Conservation (phyloP, 2,797 vertebrate genomes). For the Centroberyx gerrardi region DNA sequence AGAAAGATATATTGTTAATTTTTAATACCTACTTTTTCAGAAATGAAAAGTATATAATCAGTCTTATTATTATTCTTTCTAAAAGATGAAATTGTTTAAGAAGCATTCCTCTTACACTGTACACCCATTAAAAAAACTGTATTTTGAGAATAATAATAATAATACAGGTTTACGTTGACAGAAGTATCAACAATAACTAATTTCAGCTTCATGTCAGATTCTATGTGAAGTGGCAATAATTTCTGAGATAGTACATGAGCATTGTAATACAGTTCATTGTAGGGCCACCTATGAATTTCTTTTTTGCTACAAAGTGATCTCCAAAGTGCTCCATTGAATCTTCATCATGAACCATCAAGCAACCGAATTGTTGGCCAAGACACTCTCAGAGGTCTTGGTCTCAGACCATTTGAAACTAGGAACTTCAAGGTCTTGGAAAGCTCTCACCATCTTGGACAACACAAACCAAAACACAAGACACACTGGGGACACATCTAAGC, state of each 20-base stretch:
- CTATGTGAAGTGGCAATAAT: not conserved
- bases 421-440: constrained; percentile 36
- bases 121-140: too few relatives aligned
- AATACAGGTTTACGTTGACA: too few relatives aligned
- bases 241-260: not conserved
- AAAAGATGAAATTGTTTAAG: too few relatives aligned
- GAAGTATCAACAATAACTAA: too few relatives aligned
- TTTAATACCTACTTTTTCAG: too few relatives aligned
- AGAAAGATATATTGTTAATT: too few relatives aligned
- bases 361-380: constrained; percentile 12
- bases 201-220: not conserved
- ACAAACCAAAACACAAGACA: constrained; percentile 31
- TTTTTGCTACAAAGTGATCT: not conserved
- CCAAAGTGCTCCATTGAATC: not conserved
- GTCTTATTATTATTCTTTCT: too few relatives aligned
- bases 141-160: too few relatives aligned
- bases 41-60: too few relatives aligned
- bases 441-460: constrained; percentile 34
- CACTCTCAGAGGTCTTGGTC: constrained; percentile 27
- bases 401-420: constrained; percentile 42
- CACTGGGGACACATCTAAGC: constrained; percentile 36
- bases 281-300: not conserved
- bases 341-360: constrained; percentile 18
- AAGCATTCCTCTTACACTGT: too few relatives aligned
- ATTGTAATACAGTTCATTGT: not conserved